Conservation (phyloP, 2,888 invertebrate species). For the Lypha dubia region DNA sequence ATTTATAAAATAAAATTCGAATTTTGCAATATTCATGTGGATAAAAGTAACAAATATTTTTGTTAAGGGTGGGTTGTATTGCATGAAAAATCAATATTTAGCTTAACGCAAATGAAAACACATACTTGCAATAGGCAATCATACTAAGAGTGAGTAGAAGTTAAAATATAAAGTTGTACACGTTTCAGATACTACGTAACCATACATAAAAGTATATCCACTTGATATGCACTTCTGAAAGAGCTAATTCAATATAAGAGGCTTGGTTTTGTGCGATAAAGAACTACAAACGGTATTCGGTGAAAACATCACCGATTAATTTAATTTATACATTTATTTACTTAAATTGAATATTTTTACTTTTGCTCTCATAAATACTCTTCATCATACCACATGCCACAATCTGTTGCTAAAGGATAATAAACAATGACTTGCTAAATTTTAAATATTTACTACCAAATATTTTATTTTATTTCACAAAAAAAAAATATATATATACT, state of each 20-base stretch:
- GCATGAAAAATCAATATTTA: slow-evolving; percentile 53
- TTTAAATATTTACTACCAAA: slow-evolving; percentile 24
- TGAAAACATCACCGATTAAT: too few relatives aligned
- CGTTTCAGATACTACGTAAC: neutral
- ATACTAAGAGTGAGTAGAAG: neutral
- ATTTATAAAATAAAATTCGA: neutral
- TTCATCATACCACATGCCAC: neutral
- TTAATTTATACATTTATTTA: too few relatives aligned
- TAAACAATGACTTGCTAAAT: slow-evolving; percentile 19
- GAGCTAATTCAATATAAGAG: too few relatives aligned
- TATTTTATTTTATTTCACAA: neutral
- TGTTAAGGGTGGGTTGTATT: neutral
- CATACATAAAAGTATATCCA: too few relatives aligned
- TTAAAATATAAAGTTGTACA: too few relatives aligned
- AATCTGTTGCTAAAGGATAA: neutral
- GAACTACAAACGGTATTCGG: too few relatives aligned
- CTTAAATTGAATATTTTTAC: neutral
- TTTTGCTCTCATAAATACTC: neutral
- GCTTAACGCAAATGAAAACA: neutral
- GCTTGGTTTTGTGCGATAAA: too few relatives aligned
- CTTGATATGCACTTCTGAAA: too few relatives aligned
- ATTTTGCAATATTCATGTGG: neutral
- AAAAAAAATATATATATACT: neutral
- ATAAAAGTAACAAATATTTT: neutral
- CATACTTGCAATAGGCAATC: neutral